These are phyloP conservation scores for Lochmaea capreae DNA, from an alignment of 2,888 invertebrate species.

Conservation along the genomic window DNA sequence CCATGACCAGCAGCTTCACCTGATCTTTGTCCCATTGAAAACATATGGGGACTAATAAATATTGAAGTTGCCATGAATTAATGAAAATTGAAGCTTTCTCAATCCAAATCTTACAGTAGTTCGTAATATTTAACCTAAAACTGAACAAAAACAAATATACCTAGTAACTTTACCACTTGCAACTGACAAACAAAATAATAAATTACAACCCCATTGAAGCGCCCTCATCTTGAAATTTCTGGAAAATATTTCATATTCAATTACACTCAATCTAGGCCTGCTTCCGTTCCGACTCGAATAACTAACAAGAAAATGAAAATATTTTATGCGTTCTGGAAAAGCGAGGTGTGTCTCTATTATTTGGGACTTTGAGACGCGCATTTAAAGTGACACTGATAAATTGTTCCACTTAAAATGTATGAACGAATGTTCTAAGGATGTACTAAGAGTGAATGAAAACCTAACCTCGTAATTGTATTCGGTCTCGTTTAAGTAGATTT, in stretches of 20 bases:
- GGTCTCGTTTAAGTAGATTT: slow-evolving; percentile 20
- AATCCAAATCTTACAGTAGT: no score
- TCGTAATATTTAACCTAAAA: neutral
- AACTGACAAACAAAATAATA: slow-evolving; percentile 21
- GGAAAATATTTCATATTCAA: slow-evolving; percentile 37
- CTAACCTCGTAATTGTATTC: slow-evolving; percentile 26
- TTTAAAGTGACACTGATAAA: slow-evolving; percentile 37
- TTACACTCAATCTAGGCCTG: slow-evolving; percentile 31
- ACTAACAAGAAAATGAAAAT: slow-evolving; percentile 41
- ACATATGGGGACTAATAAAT: no score
- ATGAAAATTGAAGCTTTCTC: no score
- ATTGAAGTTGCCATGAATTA: no score
- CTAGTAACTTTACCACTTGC: neutral
- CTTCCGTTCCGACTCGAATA: slow-evolving; percentile 16
- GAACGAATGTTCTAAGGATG: slow-evolving; percentile 24
- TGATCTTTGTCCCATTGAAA: no score
- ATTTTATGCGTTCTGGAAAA: slow-evolving; percentile 34
- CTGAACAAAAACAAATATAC: neutral
- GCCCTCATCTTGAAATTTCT: slow-evolving; percentile 2
- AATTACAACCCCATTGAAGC: neutral
- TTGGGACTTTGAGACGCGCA: slow-evolving; percentile 32
- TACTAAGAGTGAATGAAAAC: slow-evolving; percentile 23
- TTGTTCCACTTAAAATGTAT: slow-evolving; percentile 33
- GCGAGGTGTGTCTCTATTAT: slow-evolving; percentile 39
- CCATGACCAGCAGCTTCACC: no score